phyloP scores from a whole-genome alignment of 2,797 vertebrate genomes.

The Syngnathus acus region DNA sequence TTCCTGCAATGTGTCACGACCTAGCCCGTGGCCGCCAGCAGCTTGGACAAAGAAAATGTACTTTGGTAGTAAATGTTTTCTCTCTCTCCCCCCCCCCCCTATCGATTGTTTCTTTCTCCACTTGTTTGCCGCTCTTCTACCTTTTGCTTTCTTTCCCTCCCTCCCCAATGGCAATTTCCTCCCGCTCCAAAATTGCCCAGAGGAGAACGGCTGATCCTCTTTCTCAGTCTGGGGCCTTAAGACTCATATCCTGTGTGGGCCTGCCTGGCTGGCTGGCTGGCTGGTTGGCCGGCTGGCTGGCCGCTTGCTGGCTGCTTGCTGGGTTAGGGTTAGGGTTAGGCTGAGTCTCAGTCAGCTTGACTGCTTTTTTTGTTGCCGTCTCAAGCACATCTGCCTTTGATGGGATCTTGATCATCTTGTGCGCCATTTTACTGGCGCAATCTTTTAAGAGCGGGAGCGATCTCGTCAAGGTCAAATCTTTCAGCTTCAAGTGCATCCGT shows the following conservation, averaged over 20 bases:
- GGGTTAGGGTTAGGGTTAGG: no score
- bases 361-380: constrained; percentile 35
- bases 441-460: background rate
- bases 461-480: background rate
- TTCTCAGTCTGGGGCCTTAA: constrained; percentile 60
- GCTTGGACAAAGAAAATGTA: constrained; percentile 1
- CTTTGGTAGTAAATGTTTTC: background rate
- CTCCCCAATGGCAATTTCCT: constrained; percentile 58
- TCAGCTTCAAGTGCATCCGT: background rate
- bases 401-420: constrained; percentile 13
- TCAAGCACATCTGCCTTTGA: constrained; percentile 39
- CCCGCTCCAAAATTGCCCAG: constrained; percentile 52
- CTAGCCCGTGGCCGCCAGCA: constrained; percentile 5
- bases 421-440: background rate
- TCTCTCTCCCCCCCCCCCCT: constrained; percentile 6
- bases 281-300: no score
- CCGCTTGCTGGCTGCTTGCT: no score
- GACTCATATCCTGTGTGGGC: constrained; percentile 66
- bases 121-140: constrained; percentile 26
- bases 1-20: constrained; percentile 60
- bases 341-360: constrained; percentile 43
- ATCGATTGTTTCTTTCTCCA: constrained; percentile 14
- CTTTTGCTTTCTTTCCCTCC: constrained; percentile 31
- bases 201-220: constrained; percentile 62
- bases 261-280: background rate